phyloP scores from a whole-genome alignment of 1,140 invertebrate genomes.

The Caerostris extrusa region DNA sequence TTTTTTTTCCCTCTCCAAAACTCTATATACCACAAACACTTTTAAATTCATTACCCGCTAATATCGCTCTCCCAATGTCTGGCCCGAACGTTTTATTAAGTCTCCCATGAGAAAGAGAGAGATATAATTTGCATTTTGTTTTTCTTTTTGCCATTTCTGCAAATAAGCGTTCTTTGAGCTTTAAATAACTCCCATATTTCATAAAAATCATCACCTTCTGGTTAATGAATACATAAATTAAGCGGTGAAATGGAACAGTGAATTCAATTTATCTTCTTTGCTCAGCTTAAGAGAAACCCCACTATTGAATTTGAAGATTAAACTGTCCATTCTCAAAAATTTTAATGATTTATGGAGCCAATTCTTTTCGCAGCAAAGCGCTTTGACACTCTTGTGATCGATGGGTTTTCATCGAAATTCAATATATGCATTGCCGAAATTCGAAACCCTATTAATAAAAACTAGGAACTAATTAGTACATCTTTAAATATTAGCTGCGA shows the following conservation, averaged over 20 bases:
- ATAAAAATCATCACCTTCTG: conserved; percentile 58
- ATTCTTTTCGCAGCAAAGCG: conserved; percentile 42
- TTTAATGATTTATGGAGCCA: conserved; percentile 53
- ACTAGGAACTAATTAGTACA: background rate
- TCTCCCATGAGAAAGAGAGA: background rate
- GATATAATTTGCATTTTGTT: conserved; percentile 53
- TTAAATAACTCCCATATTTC: conserved; percentile 62
- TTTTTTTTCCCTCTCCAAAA: background rate
- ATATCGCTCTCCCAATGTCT: background rate
- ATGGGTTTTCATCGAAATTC: background rate
- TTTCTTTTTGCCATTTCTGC: background rate
- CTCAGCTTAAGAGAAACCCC: conserved; percentile 8
- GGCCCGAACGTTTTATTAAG: conserved; percentile 34
- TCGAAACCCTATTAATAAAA: conserved; percentile 1
- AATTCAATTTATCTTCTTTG: conserved; percentile 55
- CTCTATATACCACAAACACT: background rate
- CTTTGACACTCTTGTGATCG: conserved; percentile 31
- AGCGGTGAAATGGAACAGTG: conserved; percentile 49
- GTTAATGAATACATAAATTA: conserved; percentile 59
- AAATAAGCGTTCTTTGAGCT: conserved; percentile 41
- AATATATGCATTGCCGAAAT: background rate
- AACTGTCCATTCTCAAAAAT: conserved; percentile 62
- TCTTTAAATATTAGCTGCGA: conserved; percentile 10
- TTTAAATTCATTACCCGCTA: conserved; percentile 31
- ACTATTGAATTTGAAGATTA: conserved; percentile 67